Conservation (phyloP, 2,113 vertebrate genomes). For the Serilophus lunatus region DNA sequence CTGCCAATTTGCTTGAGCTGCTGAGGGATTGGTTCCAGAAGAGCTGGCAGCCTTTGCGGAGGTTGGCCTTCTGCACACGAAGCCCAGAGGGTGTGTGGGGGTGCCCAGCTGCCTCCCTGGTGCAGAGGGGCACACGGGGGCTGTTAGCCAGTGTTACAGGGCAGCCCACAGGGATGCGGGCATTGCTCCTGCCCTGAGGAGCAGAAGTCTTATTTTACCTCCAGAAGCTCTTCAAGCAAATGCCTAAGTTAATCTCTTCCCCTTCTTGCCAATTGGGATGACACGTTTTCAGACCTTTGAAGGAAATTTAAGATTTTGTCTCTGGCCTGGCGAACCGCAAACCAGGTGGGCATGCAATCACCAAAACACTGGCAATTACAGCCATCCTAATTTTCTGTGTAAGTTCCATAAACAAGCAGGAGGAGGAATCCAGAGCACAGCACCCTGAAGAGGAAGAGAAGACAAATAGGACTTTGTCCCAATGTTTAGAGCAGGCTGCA, state of each 20-base stretch:
- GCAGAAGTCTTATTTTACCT: not conserved
- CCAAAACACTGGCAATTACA: constrained; percentile 55
- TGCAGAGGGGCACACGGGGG: rapidly evolving
- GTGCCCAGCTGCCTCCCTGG: not conserved
- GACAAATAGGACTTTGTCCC: constrained; percentile 51
- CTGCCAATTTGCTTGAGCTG: not conserved
- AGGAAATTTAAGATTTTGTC: constrained; percentile 27
- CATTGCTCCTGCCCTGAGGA: not conserved
- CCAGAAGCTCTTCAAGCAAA: not conserved
- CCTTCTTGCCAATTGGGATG: not conserved
- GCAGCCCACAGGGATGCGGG: not conserved
- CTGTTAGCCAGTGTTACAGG: rapidly evolving
- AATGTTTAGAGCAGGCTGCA: constrained; percentile 66
- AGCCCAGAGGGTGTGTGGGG: not conserved
- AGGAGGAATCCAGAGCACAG: not conserved
- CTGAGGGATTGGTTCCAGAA: not conserved
- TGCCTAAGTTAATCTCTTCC: not conserved
- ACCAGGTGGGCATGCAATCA: constrained; percentile 65
- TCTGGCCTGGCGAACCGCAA: not conserved
- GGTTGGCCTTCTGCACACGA: not conserved
- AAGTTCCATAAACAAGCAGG: constrained; percentile 68
- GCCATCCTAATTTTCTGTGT: constrained; percentile 64
- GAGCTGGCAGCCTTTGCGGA: not conserved
- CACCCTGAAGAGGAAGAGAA: constrained; percentile 6
- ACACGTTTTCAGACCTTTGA: not conserved